Evolutionary conservation across 2,888 invertebrate species (phyloP), one percentile per base, ranked within the genome.

Genomic region (Philereme vetulata): DNA sequence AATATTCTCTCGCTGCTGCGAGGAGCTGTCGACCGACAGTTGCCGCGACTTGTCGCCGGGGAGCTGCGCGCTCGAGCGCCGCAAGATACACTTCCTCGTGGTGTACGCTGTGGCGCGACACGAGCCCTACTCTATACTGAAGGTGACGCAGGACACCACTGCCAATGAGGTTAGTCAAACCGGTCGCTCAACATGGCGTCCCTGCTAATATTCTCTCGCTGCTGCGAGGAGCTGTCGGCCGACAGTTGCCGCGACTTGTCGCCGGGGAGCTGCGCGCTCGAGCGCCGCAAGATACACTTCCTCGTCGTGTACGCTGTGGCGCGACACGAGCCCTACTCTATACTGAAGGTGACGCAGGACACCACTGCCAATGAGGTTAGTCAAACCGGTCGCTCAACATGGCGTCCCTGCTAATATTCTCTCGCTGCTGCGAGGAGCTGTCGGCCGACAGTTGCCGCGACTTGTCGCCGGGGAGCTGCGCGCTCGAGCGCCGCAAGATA

Each of bases 141-240:
- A 97, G 81, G 97, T 98, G 4, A 98, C 98, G 0, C 97, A 97
- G 76, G 97, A 98, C 67, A 97, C 97, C 46, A 96, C 97, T 0
- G 97, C 97, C 0, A 95, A 95, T 72, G 97, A 98, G 81, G 97
- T 97, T 0, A 57, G 75, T 33, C 96, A 65, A 98, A 98, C 90
- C 96, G 96, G 76, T 94, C 96, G 0, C 87, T 98, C 4, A 96
- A 97, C 74, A 95, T 98, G 86, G 96, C 98, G 0, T 97, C 97
- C 0, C 92, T 98, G 0, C 97, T 98, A 74, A 95, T 98, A 60
- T 97, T 97, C 88, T 97, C 98, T 0, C 94, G 97, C 33, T 95
- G 96, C 67, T 95, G 96, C 76, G 98, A 98, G 77, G 97, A 97
- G 80, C 90, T 95, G 62, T 92, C 95, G 0, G 95, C 95, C 0